phyloP scores from a whole-genome alignment of 2,797 vertebrate genomes.

The Distichodus sexfasciatus region DNA sequence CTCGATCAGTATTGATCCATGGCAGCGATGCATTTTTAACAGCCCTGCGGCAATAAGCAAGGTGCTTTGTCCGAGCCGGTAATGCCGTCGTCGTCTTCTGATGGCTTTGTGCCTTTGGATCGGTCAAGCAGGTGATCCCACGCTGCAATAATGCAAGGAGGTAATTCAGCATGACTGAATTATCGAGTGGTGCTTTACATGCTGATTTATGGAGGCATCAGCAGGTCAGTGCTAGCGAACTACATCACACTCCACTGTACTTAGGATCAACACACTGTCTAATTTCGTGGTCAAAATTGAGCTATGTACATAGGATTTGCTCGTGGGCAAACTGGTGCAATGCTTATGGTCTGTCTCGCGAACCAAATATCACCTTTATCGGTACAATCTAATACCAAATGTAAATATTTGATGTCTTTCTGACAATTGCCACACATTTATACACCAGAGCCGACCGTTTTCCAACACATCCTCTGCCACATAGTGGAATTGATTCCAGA shows the following conservation, averaged over 20 bases:
- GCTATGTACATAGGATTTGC: too few species aligned
- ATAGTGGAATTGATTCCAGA: constrained; percentile 1
- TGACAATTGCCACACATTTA: too few species aligned
- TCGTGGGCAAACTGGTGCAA: too few species aligned
- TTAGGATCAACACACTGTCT: not conserved
- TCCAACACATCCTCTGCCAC: not conserved
- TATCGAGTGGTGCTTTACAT: constrained; percentile 1
- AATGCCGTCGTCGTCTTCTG: not conserved
- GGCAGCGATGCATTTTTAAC: constrained; percentile 5
- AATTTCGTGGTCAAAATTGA: too few species aligned
- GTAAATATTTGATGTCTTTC: too few species aligned
- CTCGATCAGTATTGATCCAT: constrained; percentile 32
- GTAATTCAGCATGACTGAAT: constrained; percentile 9
- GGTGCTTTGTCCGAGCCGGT: not conserved
- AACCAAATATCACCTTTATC: too few species aligned
- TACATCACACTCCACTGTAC: not conserved
- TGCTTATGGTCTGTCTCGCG: too few species aligned
- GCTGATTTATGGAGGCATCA: not conserved
- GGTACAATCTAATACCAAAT: too few species aligned
- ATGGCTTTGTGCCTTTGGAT: not conserved
- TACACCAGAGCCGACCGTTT: too few species aligned
- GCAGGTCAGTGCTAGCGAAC: not conserved
- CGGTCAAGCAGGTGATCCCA: not conserved
- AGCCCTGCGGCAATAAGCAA: not conserved
- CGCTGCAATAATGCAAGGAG: constrained; percentile 12